These are phyloP conservation scores for Acipenser transmontanus DNA, from an alignment of 2,797 vertebrate genomes.

Conservation along the genomic window DNA sequence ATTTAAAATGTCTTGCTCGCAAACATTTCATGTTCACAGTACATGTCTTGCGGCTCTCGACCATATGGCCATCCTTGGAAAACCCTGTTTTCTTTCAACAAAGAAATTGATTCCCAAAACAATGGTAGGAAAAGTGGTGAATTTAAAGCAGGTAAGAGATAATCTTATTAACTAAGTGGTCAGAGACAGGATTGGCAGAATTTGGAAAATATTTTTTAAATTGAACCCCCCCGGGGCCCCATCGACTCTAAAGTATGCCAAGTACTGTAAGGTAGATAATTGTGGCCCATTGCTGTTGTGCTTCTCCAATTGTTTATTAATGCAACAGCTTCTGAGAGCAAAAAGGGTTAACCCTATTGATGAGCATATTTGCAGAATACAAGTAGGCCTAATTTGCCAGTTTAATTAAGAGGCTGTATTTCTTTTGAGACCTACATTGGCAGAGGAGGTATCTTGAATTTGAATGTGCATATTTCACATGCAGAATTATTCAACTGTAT, in stretches of 20 bases:
- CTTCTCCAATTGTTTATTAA: too few relatives aligned
- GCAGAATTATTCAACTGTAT: conserved; percentile 62
- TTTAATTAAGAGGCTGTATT: conserved; percentile 32
- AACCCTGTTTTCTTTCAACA: background rate
- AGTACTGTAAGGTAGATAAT: too few relatives aligned
- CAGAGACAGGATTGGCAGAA: too few relatives aligned
- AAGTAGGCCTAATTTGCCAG: conserved; percentile 21
- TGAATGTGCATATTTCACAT: conserved; percentile 54
- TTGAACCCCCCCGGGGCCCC: too few relatives aligned
- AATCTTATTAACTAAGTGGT: too few relatives aligned
- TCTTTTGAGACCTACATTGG: conserved; percentile 25
- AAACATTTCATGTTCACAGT: too few relatives aligned
- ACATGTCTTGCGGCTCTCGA: background rate
- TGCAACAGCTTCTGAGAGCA: too few relatives aligned
- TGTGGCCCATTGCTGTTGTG: too few relatives aligned
- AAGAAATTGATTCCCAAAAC: background rate
- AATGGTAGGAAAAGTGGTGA: background rate
- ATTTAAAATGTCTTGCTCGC: too few relatives aligned
- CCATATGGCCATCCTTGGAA: background rate
- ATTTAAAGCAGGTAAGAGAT: background rate
- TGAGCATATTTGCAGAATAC: conserved; percentile 30
- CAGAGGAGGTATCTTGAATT: conserved; percentile 50
- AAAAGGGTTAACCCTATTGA: conserved; percentile 31
- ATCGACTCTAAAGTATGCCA: too few relatives aligned
- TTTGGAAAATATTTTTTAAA: too few relatives aligned